These are phyloP conservation scores for Chrysotoxum bicinctum DNA, from an alignment of 2,888 invertebrate genomes.

Conservation along the genomic window DNA sequence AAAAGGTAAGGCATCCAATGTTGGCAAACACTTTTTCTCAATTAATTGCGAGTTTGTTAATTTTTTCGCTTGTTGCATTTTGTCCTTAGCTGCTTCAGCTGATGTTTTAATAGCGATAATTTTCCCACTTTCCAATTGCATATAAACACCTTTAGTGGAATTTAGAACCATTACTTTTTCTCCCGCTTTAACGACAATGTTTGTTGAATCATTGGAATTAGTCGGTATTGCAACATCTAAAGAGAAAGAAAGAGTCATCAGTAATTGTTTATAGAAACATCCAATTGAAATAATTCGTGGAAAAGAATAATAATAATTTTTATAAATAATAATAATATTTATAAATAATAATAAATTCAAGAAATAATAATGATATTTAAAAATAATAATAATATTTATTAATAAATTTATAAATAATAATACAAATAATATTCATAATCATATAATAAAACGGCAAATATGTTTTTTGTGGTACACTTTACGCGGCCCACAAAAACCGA, in stretches of 20 bases:
- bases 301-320: too few relatives aligned
- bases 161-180: constrained; percentile 97
- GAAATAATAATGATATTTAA: too few relatives aligned
- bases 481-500: too few relatives aligned
- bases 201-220: constrained; percentile 93
- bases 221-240: constrained; percentile 96
- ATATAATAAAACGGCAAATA: too few relatives aligned
- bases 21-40: constrained; percentile 20
- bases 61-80: constrained; percentile 49
- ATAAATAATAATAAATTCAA: too few relatives aligned
- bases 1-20: not conserved
- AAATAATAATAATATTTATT: too few relatives aligned
- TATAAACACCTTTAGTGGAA: constrained; percentile 97
- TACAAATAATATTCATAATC: too few relatives aligned
- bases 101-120: constrained; percentile 91
- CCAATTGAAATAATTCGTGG: not conserved
- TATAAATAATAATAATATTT: too few relatives aligned
- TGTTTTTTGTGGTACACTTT: too few relatives aligned
- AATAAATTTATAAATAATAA: too few relatives aligned
- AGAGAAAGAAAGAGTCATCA: constrained; percentile 47
- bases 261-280: not conserved
- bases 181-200: constrained; percentile 95
- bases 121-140: constrained; percentile 96
- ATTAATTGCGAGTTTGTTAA: not conserved
- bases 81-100: constrained; percentile 77